Conservation (phyloP, 1,140 invertebrate species). For the Lycorma delicatula region DNA sequence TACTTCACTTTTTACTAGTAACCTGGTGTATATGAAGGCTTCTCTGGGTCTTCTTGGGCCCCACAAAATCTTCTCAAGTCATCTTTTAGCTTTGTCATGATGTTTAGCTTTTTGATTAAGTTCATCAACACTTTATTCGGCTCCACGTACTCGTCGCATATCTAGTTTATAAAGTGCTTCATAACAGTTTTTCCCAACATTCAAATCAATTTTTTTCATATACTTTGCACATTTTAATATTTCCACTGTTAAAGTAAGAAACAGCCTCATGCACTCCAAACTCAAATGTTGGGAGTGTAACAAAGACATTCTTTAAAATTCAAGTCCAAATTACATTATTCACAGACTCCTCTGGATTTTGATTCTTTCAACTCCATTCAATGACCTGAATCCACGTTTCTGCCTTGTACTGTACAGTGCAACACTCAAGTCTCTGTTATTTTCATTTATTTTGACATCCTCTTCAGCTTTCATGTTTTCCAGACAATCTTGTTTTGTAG, state of each 20-base stretch:
- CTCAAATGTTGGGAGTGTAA: background rate
- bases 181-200: background rate
- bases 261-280: conserved; percentile 6
- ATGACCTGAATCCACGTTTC: background rate
- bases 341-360: conserved; percentile 15
- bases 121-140: background rate
- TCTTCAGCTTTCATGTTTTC: background rate
- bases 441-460: background rate
- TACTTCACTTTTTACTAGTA: background rate
- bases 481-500: background rate
- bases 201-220: background rate
- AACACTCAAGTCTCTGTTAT: background rate
- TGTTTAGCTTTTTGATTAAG: background rate
- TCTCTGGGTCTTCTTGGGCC: background rate
- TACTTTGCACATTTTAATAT: background rate
- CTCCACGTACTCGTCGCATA: background rate
- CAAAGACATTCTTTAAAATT: conserved; percentile 15
- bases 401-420: background rate
- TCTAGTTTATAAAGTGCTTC: background rate
- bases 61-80: background rate
- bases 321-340: conserved; percentile 18
- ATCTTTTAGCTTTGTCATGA: background rate
- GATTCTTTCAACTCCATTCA: conserved; percentile 5
- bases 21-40: background rate
- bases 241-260: background rate